Evolutionary conservation across 2,113 vertebrate species (phyloP), one percentile per base, ranked within the genome.

Genomic region (Oenanthe oenanthe): DNA sequence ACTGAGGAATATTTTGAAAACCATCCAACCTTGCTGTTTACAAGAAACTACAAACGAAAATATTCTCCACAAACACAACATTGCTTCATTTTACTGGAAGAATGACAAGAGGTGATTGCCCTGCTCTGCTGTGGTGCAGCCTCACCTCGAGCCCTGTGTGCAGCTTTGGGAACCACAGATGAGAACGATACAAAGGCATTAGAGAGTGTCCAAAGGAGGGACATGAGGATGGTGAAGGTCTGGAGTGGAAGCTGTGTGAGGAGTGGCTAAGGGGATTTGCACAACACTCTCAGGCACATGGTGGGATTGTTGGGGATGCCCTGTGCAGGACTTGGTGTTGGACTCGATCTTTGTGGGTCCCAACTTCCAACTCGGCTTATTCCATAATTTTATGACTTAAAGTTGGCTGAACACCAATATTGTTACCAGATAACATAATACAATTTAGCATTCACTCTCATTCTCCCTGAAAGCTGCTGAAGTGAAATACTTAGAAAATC

Each of bases 311-410:
- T 38, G 38, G 54, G 21, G 5, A 14, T 72, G 36, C 28, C 26
- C 36, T 57, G 32, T 17, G 26, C 36, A 58, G 50, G 14, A 21
- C 25, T 9, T 28, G 34, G 25, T 66, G 19, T 0, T 66, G 25
- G 38, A 31, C 19, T n/a, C 0, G 0, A 28, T 26, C 17, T 34
- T 34, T 34, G n/a, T 61, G 70, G 47, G n/a, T 75, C n/a, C 21
- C 50, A 48, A 10, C 29, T 34, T 68, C 20, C 70, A 61, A 3
- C 17, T 67, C 47, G 40, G n/a, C 13, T 47, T 22, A 53, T 45
- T 40, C 28, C 78, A 67, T 12, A 32, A 80, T 43, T 72, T 18
- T 43, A 2, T 58, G n/a, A 34, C 29, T 68, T 17, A 31, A 47
- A 79, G 36, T 34, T 51, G 50, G 84, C 32, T 16, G 40, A 19